A percentile compares a stretch with the other conserved stretches of the same genome.
Conservation (phyloP, 2,888 invertebrate genomes). For the Horisme vitalbata region DNA sequence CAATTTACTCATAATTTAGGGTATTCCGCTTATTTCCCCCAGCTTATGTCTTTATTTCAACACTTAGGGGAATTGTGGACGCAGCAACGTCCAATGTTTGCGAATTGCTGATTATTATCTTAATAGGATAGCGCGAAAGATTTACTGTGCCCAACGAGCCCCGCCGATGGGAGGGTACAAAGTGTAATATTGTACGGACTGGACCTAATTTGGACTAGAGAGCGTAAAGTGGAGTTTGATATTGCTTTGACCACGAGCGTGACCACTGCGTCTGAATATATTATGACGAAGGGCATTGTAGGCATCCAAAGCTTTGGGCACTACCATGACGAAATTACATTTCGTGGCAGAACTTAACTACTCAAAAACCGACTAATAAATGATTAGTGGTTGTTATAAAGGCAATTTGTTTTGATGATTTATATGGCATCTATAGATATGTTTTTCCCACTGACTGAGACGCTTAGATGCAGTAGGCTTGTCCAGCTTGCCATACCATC, state of each 20-base stretch:
- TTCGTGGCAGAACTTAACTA: too few relatives aligned
- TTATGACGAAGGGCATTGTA: constrained; percentile 7
- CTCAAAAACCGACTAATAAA: too few relatives aligned
- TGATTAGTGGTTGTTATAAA: too few relatives aligned
- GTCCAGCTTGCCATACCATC: too few relatives aligned
- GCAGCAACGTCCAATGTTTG: constrained; percentile 58
- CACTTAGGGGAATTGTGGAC: constrained; percentile 36
- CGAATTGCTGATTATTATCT: constrained; percentile 74
- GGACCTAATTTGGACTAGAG: constrained; percentile 19
- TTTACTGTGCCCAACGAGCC: constrained; percentile 52
- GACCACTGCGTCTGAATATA: constrained; percentile 19
- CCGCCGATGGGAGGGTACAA: constrained; percentile 24
- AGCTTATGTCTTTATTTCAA: constrained; percentile 27
- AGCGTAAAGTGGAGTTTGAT: constrained; percentile 13
- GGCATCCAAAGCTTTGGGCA: background rate
- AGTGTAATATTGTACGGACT: constrained; percentile 12
- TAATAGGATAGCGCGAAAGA: constrained; percentile 65
- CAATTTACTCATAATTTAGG: constrained; percentile 3
- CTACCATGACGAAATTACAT: too few relatives aligned
- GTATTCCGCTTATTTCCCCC: constrained; percentile 10
- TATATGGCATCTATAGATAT: too few relatives aligned
- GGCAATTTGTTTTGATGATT: too few relatives aligned
- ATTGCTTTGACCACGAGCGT: constrained; percentile 29
- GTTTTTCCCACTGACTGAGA: too few relatives aligned
- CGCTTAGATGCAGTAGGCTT: too few relatives aligned